phyloP scores from a whole-genome alignment of 1,140 invertebrate genomes.

The Eriocheir sinensis region DNA sequence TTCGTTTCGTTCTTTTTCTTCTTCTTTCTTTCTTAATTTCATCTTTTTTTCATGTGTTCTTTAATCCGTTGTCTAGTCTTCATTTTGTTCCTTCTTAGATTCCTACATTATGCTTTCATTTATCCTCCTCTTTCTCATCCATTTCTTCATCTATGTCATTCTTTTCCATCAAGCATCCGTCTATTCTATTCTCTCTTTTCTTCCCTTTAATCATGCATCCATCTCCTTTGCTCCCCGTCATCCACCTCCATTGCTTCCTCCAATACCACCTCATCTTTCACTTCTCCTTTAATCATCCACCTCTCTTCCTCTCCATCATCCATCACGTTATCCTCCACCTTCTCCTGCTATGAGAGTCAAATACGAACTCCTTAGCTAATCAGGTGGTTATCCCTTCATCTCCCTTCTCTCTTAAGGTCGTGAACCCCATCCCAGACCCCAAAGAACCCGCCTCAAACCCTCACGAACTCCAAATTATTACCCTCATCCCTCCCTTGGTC shows the following conservation, averaged over 20 bases:
- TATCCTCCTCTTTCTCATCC: not conserved
- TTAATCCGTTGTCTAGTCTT: not conserved
- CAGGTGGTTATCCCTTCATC: too few relatives aligned
- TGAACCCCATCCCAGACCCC: not conserved
- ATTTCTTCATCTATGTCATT: not conserved
- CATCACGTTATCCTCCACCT: too few relatives aligned
- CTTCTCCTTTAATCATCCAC: not conserved
- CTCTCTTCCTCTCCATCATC: too few relatives aligned
- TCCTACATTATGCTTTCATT: not conserved
- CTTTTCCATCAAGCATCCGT: not conserved
- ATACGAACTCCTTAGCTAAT: too few relatives aligned
- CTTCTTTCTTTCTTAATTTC: not conserved
- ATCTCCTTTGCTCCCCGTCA: not conserved
- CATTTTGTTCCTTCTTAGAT: not conserved
- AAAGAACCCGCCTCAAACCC: not conserved
- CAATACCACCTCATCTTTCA: not conserved
- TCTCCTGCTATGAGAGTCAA: too few relatives aligned
- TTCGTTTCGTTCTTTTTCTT: not conserved
- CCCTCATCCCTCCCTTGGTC: conserved; percentile 46
- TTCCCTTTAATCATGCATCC: not conserved
- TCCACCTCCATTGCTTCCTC: too few relatives aligned
- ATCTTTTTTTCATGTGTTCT: not conserved
- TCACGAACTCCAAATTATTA: conserved; percentile 45
- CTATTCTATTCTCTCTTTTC: not conserved
- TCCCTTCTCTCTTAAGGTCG: too few relatives aligned